Percentiles rank a stretch among this genome's conserved stretches.
These are phyloP conservation scores for Ciconia maguari DNA, from an alignment of 2,113 vertebrate species.

Conservation along the genomic window DNA sequence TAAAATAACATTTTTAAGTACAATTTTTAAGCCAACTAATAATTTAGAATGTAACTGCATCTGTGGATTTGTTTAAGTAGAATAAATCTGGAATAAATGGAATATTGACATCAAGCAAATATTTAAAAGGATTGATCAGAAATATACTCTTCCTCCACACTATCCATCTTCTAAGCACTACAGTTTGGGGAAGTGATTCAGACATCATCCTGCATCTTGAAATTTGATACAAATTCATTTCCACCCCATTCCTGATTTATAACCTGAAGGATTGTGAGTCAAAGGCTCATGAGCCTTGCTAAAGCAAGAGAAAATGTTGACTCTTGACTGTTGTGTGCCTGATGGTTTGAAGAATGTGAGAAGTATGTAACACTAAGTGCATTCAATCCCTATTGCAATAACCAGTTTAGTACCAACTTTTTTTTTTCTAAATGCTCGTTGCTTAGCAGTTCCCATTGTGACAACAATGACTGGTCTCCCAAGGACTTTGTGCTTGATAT, in stretches of 20 bases:
- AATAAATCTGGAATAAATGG: not conserved
- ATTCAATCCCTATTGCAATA: not conserved
- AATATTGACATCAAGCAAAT: not conserved
- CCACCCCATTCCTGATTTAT: not conserved
- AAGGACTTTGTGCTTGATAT: not conserved
- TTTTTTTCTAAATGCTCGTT: not conserved
- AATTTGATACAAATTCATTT: not conserved
- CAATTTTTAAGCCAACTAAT: not conserved
- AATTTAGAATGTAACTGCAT: not conserved
- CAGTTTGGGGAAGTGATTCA: not conserved
- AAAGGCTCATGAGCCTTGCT: not conserved
- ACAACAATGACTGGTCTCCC: not conserved
- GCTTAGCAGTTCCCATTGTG: not conserved
- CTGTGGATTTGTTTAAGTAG: not conserved
- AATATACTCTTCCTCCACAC: not conserved
- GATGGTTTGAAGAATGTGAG: not conserved
- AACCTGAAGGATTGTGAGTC: not conserved
- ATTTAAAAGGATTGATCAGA: not conserved
- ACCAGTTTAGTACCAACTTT: not conserved
- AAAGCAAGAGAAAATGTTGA: not conserved
- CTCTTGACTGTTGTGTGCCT: not conserved
- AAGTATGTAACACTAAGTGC: not conserved
- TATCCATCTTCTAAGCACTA: not conserved
- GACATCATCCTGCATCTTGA: not conserved
- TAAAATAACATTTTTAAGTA: conserved; percentile 15